A percentile compares a stretch with the other conserved stretches of the same genome.
Conservation (phyloP, 2,797 vertebrate genomes). For the Clarias fuscus region DNA sequence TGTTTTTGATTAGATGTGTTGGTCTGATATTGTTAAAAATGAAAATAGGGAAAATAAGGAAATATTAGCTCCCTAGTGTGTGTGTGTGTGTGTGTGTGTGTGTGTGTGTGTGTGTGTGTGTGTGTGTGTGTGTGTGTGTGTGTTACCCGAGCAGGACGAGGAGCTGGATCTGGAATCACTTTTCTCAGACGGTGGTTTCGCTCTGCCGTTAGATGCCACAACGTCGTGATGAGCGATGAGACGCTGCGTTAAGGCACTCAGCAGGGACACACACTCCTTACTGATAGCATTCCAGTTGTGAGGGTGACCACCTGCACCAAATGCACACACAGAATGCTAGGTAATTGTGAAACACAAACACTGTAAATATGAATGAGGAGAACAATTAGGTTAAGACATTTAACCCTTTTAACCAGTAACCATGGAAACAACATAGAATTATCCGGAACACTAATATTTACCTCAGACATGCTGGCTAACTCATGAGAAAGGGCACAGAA, state of each 20-base stretch:
- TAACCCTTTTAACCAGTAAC: neutral
- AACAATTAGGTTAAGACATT: neutral
- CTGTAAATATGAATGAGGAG: neutral
- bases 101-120: neutral
- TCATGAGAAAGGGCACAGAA: neutral
- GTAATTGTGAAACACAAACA: neutral
- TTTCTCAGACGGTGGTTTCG: slow-evolving; percentile 74
- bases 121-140: neutral
- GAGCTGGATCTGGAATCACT: slow-evolving; percentile 71
- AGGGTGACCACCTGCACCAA: slow-evolving; percentile 86
- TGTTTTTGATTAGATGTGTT: neutral
- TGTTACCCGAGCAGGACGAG: slow-evolving; percentile 71
- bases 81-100: neutral
- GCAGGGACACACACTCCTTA: slow-evolving; percentile 85
- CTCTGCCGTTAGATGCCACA: slow-evolving; percentile 87
- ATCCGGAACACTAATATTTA: neutral
- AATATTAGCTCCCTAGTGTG: neutral
- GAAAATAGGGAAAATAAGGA: neutral
- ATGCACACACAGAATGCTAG: neutral
- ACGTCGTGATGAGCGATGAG: slow-evolving; percentile 87
- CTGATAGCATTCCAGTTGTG: slow-evolving; percentile 94
- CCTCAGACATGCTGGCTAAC: neutral
- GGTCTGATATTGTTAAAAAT: neutral
- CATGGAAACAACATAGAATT: neutral
- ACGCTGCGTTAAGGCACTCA: slow-evolving; percentile 86